phyloP scores from a whole-genome alignment of 2,888 invertebrate genomes.

The Epinotia brunnichana region DNA sequence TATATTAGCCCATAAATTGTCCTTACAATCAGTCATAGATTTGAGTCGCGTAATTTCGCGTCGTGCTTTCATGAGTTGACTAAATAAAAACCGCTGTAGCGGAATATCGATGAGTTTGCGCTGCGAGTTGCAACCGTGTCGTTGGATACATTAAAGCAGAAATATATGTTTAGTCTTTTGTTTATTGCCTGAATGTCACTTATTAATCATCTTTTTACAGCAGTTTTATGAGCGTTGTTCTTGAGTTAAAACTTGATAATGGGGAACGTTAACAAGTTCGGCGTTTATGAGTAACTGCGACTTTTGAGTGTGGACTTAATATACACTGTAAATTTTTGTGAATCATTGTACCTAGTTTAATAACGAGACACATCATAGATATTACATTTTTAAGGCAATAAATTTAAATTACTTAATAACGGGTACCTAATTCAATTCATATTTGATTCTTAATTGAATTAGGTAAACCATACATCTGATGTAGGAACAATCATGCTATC shows the following conservation, averaged over 20 bases:
- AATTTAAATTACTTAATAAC: too few relatives aligned
- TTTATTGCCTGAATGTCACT: conserved; percentile 18
- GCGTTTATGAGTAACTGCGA: conserved; percentile 4
- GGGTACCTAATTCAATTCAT: background rate
- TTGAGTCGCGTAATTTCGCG: conserved; percentile 46
- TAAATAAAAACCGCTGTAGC: conserved; percentile 35
- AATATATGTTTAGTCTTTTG: conserved; percentile 28
- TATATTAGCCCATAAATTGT: conserved; percentile 64
- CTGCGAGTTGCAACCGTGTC: conserved; percentile 11
- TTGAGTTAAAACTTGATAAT: background rate
- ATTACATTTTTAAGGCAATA: background rate
- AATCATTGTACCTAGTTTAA: background rate
- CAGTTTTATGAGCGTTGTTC: conserved; percentile 9
- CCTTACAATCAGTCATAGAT: conserved; percentile 54
- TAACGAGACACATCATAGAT: background rate
- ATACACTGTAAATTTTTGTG: background rate
- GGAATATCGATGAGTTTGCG: conserved; percentile 33
- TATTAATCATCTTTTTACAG: conserved; percentile 19
- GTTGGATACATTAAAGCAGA: conserved; percentile 1
- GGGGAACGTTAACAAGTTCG: background rate
- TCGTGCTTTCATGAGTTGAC: conserved; percentile 37
- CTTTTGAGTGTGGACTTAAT: background rate
- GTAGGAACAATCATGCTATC: background rate
- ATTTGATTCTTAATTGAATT: background rate
- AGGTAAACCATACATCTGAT: background rate